A percentile compares a stretch with the other conserved stretches of the same genome.
Evolutionary conservation across 2,888 invertebrate species (phyloP).

Genomic region (Perizoma flavofasciatum): DNA sequence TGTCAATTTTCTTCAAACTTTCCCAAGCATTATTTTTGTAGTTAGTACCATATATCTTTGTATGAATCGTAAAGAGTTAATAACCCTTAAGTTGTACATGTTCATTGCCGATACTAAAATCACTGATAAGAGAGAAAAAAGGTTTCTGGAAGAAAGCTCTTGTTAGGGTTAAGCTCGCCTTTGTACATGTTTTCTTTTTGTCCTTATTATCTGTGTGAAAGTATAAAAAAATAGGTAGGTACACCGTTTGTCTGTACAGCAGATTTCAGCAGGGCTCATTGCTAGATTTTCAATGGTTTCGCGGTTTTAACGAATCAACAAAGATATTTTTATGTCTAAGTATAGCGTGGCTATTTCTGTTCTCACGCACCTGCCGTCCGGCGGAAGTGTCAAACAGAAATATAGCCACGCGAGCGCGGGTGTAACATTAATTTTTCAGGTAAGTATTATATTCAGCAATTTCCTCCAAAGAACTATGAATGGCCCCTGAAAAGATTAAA

Average conservation of each 20-base stretch:
- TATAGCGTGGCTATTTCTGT: conserved; percentile 25
- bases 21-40: conserved; percentile 2
- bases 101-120: too few relatives aligned
- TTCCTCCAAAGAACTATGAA: conserved; percentile 35
- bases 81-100: too few relatives aligned
- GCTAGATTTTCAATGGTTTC: too few relatives aligned
- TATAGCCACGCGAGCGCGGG: conserved; percentile 40
- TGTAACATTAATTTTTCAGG: conserved; percentile 31
- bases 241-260: neutral
- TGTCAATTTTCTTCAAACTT: conserved; percentile 6
- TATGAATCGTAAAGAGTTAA: too few relatives aligned
- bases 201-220: too few relatives aligned
- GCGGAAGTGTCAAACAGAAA: conserved; percentile 44
- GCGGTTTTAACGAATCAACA: conserved; percentile 6
- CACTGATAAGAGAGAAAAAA: too few relatives aligned
- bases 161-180: too few relatives aligned
- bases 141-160: too few relatives aligned
- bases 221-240: too few relatives aligned
- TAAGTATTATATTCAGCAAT: conserved; percentile 36
- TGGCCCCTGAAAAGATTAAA: conserved; percentile 2
- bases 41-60: neutral
- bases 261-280: neutral
- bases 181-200: too few relatives aligned
- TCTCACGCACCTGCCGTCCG: conserved; percentile 41
- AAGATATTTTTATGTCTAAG: conserved; percentile 21